Evolutionary conservation across 1,140 invertebrate genomes (phyloP).

Genomic region (Telenomus remus): DNA sequence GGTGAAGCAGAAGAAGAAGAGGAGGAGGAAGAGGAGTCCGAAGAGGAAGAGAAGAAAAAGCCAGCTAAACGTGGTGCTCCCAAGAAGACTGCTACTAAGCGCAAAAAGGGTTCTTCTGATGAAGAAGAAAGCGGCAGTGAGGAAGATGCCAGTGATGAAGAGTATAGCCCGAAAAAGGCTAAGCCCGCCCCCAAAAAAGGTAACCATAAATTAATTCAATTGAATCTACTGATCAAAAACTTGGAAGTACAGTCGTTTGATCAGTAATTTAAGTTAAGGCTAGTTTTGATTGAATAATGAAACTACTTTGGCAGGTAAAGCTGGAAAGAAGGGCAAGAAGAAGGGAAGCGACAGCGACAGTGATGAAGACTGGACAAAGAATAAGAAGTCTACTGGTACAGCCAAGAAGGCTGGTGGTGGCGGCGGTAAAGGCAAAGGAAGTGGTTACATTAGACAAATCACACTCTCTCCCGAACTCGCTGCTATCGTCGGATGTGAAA

Average conservation of each 20-base stretch:
- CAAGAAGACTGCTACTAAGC: constrained; percentile 74
- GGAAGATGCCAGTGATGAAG: constrained; percentile 81
- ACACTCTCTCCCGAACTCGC: constrained; percentile 91
- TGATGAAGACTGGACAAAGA: constrained; percentile 86
- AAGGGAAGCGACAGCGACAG: constrained; percentile 85
- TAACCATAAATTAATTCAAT: constrained; percentile 8
- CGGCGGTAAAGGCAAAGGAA: constrained; percentile 79
- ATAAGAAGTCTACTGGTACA: constrained; percentile 74
- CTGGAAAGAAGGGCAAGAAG: constrained; percentile 80
- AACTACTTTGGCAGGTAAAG: constrained; percentile 59
- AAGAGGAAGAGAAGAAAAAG: constrained; percentile 80
- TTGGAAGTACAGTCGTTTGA: no score
- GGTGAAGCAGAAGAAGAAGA: constrained; percentile 79
- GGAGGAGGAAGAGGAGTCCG: constrained; percentile 76
- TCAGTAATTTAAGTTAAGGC: no score
- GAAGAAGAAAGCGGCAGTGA: constrained; percentile 79
- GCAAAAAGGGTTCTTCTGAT: constrained; percentile 78
- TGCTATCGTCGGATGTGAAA: constrained; percentile 87
- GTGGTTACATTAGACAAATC: constrained; percentile 87
- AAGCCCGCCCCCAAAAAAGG: constrained; percentile 72
- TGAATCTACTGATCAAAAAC: not conserved
- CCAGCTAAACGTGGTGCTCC: constrained; percentile 77
- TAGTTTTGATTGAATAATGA: not conserved
- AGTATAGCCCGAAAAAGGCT: constrained; percentile 80
- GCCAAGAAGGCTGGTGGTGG: constrained; percentile 71